These are phyloP conservation scores for Cataglyphis livida DNA, from an alignment of 2,888 invertebrate genomes.

Conservation along the genomic window DNA sequence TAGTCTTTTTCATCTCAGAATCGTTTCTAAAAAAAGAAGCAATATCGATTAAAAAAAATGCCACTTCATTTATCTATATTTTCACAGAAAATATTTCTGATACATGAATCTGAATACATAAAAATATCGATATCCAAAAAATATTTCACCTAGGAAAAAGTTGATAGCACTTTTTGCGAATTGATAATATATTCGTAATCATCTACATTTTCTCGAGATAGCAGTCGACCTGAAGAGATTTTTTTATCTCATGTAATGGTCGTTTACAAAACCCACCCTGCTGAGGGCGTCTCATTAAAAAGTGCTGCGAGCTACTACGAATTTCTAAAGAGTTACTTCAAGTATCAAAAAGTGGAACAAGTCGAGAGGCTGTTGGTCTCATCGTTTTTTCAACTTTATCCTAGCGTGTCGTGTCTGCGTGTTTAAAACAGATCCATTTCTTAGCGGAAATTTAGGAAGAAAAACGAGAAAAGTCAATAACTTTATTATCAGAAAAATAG, in stretches of 20 bases:
- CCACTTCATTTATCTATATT: neutral
- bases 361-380: conserved; percentile 1
- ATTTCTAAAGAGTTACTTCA: conserved; percentile 38
- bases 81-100: neutral
- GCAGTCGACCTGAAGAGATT: neutral
- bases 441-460: neutral
- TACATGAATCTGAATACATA: neutral
- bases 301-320: conserved; percentile 35
- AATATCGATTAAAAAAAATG: neutral
- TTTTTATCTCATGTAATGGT: conserved; percentile 2
- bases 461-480: neutral
- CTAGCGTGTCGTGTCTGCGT: neutral
- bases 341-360: conserved; percentile 23
- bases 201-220: neutral
- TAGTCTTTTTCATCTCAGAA: neutral
- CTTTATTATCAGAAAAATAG: neutral
- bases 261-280: conserved; percentile 25
- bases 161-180: neutral
- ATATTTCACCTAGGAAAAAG: neutral
- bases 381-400: neutral
- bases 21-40: no score
- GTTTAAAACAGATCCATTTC: conserved; percentile 9
- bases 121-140: neutral
- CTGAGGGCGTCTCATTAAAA: conserved; percentile 31
- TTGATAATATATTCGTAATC: conserved; percentile 25